Evolutionary conservation across 2,888 invertebrate species (phyloP), one percentile per base, ranked within the genome.

Genomic region (Lymantria dispar): DNA sequence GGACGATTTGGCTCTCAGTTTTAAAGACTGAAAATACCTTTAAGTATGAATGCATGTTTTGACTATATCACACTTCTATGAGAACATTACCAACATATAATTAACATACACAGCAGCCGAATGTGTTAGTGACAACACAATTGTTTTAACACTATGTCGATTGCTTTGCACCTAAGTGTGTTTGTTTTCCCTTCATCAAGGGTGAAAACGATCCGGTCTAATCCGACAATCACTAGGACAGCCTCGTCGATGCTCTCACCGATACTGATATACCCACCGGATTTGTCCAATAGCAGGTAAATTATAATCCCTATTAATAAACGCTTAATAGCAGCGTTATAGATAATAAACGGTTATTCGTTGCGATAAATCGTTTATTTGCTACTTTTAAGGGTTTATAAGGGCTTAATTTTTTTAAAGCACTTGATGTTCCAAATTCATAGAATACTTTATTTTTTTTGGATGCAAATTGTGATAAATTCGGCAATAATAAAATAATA

Each of bases 171-270:
- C 84, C 83, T 87, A 87, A 87, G 86, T 81, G 78, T 85, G 74
- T 83, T 76, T 86, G 84, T 87, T 86, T 87, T 79, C 76, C 78
- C 73, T 58, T 72, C 64, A n/a, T 72, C 69, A 88, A 91, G 91
- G 91, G 87, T 89, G 78, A 90, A 89, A 85, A 89, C 91, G 85
- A 85, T 91, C 83, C 91, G 91, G 80, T 91, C 92, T 83, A 91
- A 90, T 72, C 92, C 92, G 60, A 90, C 91, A 68, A 88, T 90
- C 84, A 91, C 90, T 78, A 83, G 92, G 85, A 87, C 91, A 64
- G 92, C 92, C 64, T 91, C 92, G 58, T 88, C 91, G 83, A 90
- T 90, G 88, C 89, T 92, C 60, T 91, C 92, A 70, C 92, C 92
- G 84, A 92, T 92, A 77, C 87, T 91, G 88, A 92, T 92, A 72